Evolutionary conservation across 2,797 vertebrate species (phyloP).

Genomic region (Catostomus latipinnis): DNA sequence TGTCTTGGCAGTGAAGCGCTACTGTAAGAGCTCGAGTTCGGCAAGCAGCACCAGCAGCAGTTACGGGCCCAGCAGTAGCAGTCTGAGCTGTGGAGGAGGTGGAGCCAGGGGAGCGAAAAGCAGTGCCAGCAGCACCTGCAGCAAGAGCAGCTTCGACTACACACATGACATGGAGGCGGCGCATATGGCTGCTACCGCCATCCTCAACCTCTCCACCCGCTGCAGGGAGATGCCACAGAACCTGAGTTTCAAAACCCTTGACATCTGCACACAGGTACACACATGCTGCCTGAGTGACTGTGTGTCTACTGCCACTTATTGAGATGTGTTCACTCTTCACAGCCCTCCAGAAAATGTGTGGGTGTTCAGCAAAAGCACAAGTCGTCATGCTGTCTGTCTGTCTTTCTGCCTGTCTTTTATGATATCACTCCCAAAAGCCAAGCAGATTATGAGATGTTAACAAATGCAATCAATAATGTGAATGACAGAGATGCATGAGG

Average conservation of each 20-base stretch:
- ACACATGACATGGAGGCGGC: constrained; percentile 97
- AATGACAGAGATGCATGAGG: no score
- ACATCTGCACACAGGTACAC: constrained; percentile 91
- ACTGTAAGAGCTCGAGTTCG: constrained; percentile 97
- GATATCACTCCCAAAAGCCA: no score
- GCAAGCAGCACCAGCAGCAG: constrained; percentile 98
- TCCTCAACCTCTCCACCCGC: constrained; percentile 97
- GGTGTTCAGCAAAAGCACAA: no score
- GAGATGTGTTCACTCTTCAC: neutral
- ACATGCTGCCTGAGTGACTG: constrained; percentile 5
- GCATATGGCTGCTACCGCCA: constrained; percentile 97
- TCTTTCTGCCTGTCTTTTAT: constrained; percentile 8
- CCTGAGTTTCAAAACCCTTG: constrained; percentile 92
- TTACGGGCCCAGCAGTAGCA: constrained; percentile 97
- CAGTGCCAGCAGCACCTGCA: constrained; percentile 99
- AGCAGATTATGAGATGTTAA: no score
- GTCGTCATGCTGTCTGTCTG: neutral
- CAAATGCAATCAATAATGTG: no score
- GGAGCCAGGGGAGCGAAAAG: constrained; percentile 86
- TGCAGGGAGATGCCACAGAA: constrained; percentile 97
- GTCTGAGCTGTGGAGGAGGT: constrained; percentile 90
- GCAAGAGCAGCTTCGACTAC: constrained; percentile 99
- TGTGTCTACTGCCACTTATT: neutral
- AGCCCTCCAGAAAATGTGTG: neutral
- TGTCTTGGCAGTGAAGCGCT: constrained; percentile 87